Evolutionary conservation across 2,888 invertebrate genomes (phyloP).

Genomic region (Trypoxylon attenuatum): DNA sequence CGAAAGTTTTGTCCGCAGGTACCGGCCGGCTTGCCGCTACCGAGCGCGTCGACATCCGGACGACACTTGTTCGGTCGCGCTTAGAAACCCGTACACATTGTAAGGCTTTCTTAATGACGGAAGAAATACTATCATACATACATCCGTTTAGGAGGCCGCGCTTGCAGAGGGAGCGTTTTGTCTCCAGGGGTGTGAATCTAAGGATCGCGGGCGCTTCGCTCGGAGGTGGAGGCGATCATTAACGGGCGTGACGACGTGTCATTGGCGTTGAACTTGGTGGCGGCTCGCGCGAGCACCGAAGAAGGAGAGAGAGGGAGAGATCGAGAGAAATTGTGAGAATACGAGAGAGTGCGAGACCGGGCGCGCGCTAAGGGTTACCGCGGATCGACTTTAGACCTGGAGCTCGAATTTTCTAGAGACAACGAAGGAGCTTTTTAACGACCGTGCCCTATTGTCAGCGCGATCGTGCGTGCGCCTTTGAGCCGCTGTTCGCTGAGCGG

Average conservation of each 20-base stretch:
- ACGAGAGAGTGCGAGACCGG: no score
- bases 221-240: slow-evolving; percentile 59
- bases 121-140: slow-evolving; percentile 73
- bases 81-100: slow-evolving; percentile 68
- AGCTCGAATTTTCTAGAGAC: slow-evolving; percentile 41
- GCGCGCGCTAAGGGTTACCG: slow-evolving; percentile 31
- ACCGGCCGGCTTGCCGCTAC: slow-evolving; percentile 3
- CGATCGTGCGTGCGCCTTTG: neutral
- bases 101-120: slow-evolving; percentile 74
- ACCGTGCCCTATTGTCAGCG: neutral
- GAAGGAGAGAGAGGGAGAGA: neutral
- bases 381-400: slow-evolving; percentile 45
- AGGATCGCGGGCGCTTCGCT: slow-evolving; percentile 55
- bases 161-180: slow-evolving; percentile 64
- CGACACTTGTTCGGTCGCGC: slow-evolving; percentile 54
- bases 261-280: slow-evolving; percentile 56
- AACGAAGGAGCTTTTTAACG: slow-evolving; percentile 5
- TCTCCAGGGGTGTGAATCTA: slow-evolving; percentile 60
- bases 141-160: slow-evolving; percentile 71
- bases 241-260: slow-evolving; percentile 61
- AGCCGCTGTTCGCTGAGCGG: neutral
- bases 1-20: slow-evolving; percentile 50
- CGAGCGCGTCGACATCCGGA: slow-evolving; percentile 27
- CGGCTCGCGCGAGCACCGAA: slow-evolving; percentile 35
- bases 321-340: neutral